phyloP scores from a whole-genome alignment of 2,113 vertebrate genomes.

The Peromyscus californicus region DNA sequence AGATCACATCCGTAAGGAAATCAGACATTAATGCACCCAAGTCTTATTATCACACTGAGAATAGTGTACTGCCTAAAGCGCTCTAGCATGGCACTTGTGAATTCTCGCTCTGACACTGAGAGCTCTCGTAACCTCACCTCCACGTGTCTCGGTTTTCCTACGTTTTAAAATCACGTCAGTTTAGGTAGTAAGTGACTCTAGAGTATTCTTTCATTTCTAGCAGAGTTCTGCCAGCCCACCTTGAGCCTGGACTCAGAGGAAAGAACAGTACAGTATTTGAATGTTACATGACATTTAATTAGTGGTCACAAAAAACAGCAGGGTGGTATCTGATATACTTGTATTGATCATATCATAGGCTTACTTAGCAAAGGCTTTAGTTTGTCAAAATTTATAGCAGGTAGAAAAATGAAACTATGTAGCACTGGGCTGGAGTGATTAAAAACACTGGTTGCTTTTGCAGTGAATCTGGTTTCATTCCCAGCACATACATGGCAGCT shows the following conservation, averaged over 20 bases:
- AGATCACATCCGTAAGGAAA: neutral
- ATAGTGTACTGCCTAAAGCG: neutral
- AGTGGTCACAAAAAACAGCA: conserved; percentile 21
- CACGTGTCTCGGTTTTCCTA: neutral
- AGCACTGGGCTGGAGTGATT: neutral
- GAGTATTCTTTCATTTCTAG: conserved; percentile 47
- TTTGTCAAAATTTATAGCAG: conserved; percentile 53
- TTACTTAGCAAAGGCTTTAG: conserved; percentile 24
- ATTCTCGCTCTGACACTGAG: neutral
- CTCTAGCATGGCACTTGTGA: neutral
- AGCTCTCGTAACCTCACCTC: neutral
- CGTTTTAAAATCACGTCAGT: conserved; percentile 51
- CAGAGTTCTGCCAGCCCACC: neutral
- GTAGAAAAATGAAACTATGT: conserved; percentile 11
- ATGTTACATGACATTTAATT: conserved; percentile 8
- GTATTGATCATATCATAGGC: neutral
- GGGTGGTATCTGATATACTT: neutral
- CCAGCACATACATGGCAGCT: neutral
- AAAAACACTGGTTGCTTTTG: neutral
- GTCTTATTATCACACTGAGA: neutral
- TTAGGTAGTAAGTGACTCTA: conserved; percentile 36
- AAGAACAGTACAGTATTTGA: conserved; percentile 15
- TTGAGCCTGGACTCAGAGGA: neutral
- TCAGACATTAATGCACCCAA: neutral
- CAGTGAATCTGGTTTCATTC: neutral